Evolutionary conservation across 2,113 vertebrate species (phyloP).

Genomic region (Ophthalmolycus amberensis): DNA sequence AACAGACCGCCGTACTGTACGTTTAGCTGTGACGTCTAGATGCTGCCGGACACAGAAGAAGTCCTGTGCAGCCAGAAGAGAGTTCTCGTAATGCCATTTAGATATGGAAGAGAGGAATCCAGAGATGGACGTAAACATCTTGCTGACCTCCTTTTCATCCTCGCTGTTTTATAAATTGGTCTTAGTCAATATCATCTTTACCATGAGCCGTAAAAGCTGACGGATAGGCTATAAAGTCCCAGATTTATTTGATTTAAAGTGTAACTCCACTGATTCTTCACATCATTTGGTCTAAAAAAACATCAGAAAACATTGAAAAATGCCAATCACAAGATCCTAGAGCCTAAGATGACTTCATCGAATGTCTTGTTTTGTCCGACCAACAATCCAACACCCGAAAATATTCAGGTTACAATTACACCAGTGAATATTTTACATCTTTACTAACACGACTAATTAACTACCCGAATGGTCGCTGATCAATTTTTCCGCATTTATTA

Average conservation of each 20-base stretch:
- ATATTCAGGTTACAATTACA: neutral
- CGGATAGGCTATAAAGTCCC: neutral
- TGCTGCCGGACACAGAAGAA: conserved; percentile 43
- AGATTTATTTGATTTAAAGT: neutral
- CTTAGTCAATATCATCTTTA: neutral
- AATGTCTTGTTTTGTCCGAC: neutral
- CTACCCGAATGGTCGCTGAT: neutral
- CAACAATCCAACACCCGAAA: neutral
- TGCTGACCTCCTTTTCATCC: neutral
- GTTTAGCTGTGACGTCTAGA: conserved; percentile 47
- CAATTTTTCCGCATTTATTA: neutral
- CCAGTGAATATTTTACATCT: neutral
- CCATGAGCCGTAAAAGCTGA: neutral
- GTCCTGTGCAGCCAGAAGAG: conserved; percentile 39
- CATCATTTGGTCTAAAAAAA: neutral
- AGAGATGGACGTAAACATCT: conserved; percentile 16
- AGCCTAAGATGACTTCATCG: neutral
- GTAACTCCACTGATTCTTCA: neutral
- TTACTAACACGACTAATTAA: neutral
- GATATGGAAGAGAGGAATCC: conserved; percentile 18
- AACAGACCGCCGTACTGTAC: conserved; percentile 13
- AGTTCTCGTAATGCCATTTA: conserved; percentile 37
- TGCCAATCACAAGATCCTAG: neutral
- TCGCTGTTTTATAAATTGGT: neutral
- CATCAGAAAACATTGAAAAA: neutral